Conservation (phyloP, 2,113 vertebrate species). For the Chrysochloris asiatica region DNA sequence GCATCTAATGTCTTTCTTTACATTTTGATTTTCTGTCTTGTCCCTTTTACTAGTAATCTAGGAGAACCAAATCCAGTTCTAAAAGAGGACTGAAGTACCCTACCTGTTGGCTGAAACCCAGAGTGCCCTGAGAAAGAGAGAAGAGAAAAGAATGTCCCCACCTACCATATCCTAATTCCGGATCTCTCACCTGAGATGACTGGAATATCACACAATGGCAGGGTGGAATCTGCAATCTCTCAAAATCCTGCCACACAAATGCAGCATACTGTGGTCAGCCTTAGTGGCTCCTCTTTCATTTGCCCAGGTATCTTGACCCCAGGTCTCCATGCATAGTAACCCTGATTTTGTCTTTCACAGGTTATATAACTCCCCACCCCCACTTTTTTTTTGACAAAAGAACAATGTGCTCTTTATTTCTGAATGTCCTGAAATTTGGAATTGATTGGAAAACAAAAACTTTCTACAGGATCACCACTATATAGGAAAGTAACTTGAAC, state of each 20-base stretch:
- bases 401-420: background rate
- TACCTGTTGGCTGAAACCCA: constrained; percentile 55
- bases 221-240: background rate
- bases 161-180: fast-evolving
- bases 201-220: background rate
- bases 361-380: fast-evolving
- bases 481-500: fast-evolving
- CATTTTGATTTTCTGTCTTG: no score
- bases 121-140: background rate
- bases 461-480: fast-evolving
- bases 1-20: background rate
- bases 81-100: background rate
- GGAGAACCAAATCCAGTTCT: background rate
- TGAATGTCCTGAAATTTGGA: background rate
- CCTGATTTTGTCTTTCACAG: fast-evolving
- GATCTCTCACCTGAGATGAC: no score
- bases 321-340: fast-evolving
- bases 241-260: background rate
- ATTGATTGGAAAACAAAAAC: fast-evolving
- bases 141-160: background rate
- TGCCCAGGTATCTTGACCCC: background rate
- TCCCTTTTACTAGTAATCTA: fast-evolving
- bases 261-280: background rate
- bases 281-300: no score
- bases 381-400: fast-evolving